Conservation (phyloP, 2,888 invertebrate species). For the Thereva unica region DNA sequence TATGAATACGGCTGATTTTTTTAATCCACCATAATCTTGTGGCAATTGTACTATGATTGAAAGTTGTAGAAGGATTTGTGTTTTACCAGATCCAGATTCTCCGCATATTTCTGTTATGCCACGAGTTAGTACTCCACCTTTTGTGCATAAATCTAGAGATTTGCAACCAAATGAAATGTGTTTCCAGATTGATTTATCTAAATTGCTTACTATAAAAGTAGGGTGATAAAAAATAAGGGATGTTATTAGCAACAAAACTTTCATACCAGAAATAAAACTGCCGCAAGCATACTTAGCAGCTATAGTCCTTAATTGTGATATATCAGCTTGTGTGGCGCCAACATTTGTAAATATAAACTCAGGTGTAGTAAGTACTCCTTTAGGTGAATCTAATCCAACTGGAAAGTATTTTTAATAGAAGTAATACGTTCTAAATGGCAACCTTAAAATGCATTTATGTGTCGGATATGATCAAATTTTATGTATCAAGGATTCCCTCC, state of each 20-base stretch:
- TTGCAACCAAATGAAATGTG: constrained; percentile 61
- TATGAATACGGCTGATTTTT: constrained; percentile 67
- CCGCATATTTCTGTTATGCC: constrained; percentile 78
- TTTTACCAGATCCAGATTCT: constrained; percentile 74
- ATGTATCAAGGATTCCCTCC: too few species aligned
- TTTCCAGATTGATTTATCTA: constrained; percentile 47
- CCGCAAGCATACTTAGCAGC: constrained; percentile 53
- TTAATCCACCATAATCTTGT: constrained; percentile 60
- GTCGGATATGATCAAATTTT: too few species aligned
- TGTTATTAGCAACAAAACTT: neutral
- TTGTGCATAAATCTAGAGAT: constrained; percentile 63
- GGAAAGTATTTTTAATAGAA: neutral
- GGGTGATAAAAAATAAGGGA: too few species aligned
- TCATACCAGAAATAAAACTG: constrained; percentile 44
- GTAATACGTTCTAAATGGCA: too few species aligned
- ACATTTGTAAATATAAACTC: constrained; percentile 47
- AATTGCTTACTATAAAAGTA: too few species aligned
- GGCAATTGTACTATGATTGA: constrained; percentile 68
- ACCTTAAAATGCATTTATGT: too few species aligned
- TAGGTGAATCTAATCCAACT: constrained; percentile 44
- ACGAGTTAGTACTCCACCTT: constrained; percentile 67
- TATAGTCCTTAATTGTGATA: constrained; percentile 51
- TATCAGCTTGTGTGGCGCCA: constrained; percentile 51
- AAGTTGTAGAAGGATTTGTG: constrained; percentile 74
- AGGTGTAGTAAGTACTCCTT: constrained; percentile 49